Conservation (phyloP, 2,113 vertebrate genomes). For the Leuciscus idus region DNA sequence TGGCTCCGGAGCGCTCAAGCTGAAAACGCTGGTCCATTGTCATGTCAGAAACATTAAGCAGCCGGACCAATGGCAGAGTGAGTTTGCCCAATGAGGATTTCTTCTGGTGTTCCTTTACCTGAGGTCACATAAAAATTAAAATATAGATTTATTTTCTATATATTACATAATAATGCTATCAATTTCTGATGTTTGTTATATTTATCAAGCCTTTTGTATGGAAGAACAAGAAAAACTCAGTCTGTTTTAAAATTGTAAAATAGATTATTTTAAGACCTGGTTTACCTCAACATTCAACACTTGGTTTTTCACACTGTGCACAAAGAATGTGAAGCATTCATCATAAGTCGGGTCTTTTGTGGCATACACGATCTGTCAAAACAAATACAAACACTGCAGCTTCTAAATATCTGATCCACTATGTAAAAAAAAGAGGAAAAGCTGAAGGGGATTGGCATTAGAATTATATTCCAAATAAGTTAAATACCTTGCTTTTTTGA, state of each 20-base stretch:
- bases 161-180: not conserved
- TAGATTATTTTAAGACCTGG: not conserved
- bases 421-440: slow-evolving; percentile 7
- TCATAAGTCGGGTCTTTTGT: slow-evolving; percentile 90
- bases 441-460: not conserved
- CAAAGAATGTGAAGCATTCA: slow-evolving; percentile 93
- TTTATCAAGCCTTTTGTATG: not conserved
- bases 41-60: slow-evolving; percentile 80
- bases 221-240: not conserved
- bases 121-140: not conserved
- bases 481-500: slow-evolving; percentile 88
- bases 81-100: slow-evolving; percentile 83
- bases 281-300: slow-evolving; percentile 85
- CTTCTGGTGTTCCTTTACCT: slow-evolving; percentile 87
- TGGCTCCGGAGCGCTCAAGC: slow-evolving; percentile 86
- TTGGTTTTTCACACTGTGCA: slow-evolving; percentile 79
- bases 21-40: slow-evolving; percentile 84
- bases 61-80: slow-evolving; percentile 78
- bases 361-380: slow-evolving; percentile 78
- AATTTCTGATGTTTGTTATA: not conserved
- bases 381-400: not conserved
- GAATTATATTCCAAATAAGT: not conserved
- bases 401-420: not conserved
- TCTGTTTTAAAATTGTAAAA: not conserved
- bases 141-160: not conserved